Evolutionary conservation across 2,113 vertebrate species (phyloP).

Genomic region (Calyptommatus sinebrachiatus): DNA sequence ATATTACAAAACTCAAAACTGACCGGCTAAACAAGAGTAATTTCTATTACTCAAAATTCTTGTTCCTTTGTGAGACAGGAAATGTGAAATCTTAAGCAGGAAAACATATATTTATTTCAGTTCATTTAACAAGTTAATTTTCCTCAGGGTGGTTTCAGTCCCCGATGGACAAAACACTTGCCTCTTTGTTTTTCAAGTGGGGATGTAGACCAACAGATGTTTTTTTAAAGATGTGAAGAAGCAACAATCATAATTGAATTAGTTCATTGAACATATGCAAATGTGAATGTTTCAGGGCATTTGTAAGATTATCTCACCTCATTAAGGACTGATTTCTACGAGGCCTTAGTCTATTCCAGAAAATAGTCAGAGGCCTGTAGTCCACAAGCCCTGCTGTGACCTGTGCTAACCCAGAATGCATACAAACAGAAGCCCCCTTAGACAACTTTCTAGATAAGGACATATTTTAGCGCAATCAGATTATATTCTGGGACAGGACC

Average conservation of each 20-base stretch:
- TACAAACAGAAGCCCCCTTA: too few species aligned
- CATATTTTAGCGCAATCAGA: too few species aligned
- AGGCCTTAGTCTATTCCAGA: too few species aligned
- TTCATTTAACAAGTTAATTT: slow-evolving; percentile 89
- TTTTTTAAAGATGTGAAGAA: slow-evolving; percentile 56
- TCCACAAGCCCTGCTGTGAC: too few species aligned
- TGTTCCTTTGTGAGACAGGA: slow-evolving; percentile 49
- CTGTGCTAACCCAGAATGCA: too few species aligned
- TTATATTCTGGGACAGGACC: too few species aligned
- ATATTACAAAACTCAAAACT: slow-evolving; percentile 25
- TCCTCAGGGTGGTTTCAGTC: slow-evolving; percentile 78
- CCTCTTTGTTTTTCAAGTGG: slow-evolving; percentile 77
- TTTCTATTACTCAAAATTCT: slow-evolving; percentile 68
- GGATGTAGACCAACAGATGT: slow-evolving; percentile 64
- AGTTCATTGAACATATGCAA: slow-evolving; percentile 53
- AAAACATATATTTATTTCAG: slow-evolving; percentile 80
- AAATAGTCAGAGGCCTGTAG: too few species aligned
- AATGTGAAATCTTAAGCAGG: slow-evolving; percentile 50
- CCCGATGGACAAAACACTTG: slow-evolving; percentile 73
- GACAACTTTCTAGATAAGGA: too few species aligned
- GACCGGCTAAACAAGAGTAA: slow-evolving; percentile 47
- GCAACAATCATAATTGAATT: slow-evolving; percentile 48
- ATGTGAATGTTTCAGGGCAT: background rate
- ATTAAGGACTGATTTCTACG: background rate
- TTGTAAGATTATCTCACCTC: background rate